These are phyloP conservation scores for Pseudomyrmex pallidus DNA, from an alignment of 1,140 invertebrate genomes.

Conservation along the genomic window DNA sequence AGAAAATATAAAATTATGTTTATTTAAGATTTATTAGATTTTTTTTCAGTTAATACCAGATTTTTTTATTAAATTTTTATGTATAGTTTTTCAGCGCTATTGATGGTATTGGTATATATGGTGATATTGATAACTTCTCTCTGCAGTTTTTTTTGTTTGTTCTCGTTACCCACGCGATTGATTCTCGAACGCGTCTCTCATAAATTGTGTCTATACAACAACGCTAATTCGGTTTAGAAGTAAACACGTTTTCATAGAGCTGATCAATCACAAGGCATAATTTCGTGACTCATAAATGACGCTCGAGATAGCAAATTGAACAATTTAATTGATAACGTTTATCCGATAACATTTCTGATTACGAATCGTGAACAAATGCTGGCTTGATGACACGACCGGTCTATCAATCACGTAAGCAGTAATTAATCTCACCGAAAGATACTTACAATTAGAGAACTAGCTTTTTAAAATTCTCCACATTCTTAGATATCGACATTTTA, in stretches of 20 bases:
- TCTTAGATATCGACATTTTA: too few relatives aligned
- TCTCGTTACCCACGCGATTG: not conserved
- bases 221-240: too few relatives aligned
- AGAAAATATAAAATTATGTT: conserved; percentile 21
- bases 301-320: not conserved
- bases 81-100: too few relatives aligned
- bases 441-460: not conserved
- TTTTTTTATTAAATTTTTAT: too few relatives aligned
- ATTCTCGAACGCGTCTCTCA: too few relatives aligned
- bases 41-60: too few relatives aligned
- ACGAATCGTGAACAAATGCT: not conserved
- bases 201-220: too few relatives aligned
- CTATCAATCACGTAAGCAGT: not conserved
- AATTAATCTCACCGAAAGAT: not conserved
- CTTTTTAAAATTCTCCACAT: not conserved
- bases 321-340: conserved; percentile 3
- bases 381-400: not conserved
- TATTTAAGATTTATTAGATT: not conserved
- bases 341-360: not conserved
- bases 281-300: not conserved
- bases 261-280: not conserved
- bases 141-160: not conserved
- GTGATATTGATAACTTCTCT: not conserved
- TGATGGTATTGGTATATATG: too few relatives aligned
- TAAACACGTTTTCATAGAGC: not conserved